Base-by-base conservation (phyloP, 2,797 vertebrate species). In the Microctenopoma lineatum region DNA sequence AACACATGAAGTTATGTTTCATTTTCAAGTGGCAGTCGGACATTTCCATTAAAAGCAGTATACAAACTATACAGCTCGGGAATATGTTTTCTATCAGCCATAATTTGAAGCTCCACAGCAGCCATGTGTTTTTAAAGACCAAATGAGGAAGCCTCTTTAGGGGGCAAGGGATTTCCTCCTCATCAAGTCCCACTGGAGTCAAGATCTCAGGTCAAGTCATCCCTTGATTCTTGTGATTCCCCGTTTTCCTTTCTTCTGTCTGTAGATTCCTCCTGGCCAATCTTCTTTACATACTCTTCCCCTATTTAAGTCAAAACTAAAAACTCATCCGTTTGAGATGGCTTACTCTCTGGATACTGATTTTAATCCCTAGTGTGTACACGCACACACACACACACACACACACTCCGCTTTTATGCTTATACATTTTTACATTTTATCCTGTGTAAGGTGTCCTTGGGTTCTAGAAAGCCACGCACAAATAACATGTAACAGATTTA, bases 161-260 rank as follows among this genome's bases (percentile, higher is more conserved):
- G 77, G 42, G 8, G 67, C 57, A 60, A 83, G 77, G 84, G 89
- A 90, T 90, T 90, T 91, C 84, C 83, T 88, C 71, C 81, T 87
- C 84, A 86, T 90, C 84, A 86, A 70, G 58, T 87, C 76, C 47
- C 18, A 25, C 63, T 1, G 34, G 11, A 83, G 83, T 81, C 67
- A 74, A 61, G 67, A 50, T 68, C 58, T 70, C 52, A 21, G 21
- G 21, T 21, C 25, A 69, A 83, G 63, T 66, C 66, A 68, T 71
- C 70, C 65, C 70, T 56, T 79, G 70, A 88, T 82, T 87, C 75
- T 59, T 59, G 41, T 63, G 36, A 52, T 73, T 57, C 55, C 67
- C 51, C 26, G 56, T 27, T n/a, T 84, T 77, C 68, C 71, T 46
- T 70, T 70, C 13, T 80, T 84, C 73, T 6, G 55, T 65, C 16